Base-by-base conservation (phyloP, 2,888 invertebrate species). In the Spisula solida region DNA sequence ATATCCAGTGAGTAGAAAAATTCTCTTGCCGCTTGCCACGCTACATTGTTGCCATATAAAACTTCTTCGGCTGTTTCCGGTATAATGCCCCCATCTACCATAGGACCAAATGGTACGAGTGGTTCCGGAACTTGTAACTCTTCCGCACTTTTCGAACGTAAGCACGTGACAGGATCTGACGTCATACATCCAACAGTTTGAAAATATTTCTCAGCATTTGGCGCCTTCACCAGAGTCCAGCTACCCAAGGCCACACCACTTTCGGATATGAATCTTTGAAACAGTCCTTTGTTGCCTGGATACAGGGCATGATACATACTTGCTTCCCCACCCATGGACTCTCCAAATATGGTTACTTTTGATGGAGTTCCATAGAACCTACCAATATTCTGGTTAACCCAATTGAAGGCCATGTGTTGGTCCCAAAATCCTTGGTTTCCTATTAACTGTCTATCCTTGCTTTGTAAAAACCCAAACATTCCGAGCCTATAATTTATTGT, bases 401-500 rank as follows among this genome's bases (percentile, higher is more conserved):
- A 75, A 10, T 25, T 10, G n/a, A 75, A 31, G 4, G 75, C 75
- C 14, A 75, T 16, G 14, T 75, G 29, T 34, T 31, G 29, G 34
- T 75, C 75, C 75, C 75, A 75, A 4, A 75, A 29, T 16, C 75
- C 75, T 1, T 75, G 14, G 20, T 75, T 75, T 16, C 75, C 75
- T 75, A 14, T 55, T 25, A 98, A 78, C 2, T 82, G 98, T 94
- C 98, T 98, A 93, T 94, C 93, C 94, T 98, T 98, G 86, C 98
- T 98, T 95, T 99, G 97, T 16, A 55, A 55, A 97, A 99, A 99
- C 34, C 99, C 99, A 96, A 99, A 99, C 0, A 99, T 98, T 20
- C 99, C 99, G 29, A 92, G 98, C 87, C 99, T 98, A 97, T 99
- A 99, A 96, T 99, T 98, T 98, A 99, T 98, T 55, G 99, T 98